Evolutionary conservation across 2,888 invertebrate genomes (phyloP), one percentile per base, ranked within the genome.

Genomic region (Ophraella communa): DNA sequence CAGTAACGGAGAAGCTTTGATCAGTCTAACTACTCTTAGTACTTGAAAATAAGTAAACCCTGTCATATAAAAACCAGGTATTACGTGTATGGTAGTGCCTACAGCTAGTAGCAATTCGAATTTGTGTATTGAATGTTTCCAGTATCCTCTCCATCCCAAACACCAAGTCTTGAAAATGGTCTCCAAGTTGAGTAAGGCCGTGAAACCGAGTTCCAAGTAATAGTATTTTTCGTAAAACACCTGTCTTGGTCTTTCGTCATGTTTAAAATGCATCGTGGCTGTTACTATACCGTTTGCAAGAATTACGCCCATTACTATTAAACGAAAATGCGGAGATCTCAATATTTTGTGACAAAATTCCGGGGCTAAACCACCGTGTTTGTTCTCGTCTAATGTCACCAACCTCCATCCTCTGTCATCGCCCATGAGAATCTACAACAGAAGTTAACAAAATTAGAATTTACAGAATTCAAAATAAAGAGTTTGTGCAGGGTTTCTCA

Each of bases 81-180:
- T 90, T 62, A 98, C 90, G 79, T 99, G 98, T 60, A 98, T 84
- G 0, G 95, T 93, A 10, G 98, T 98, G 20, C 98, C 98, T 66
- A 97, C 88, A 1, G 95, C 94, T 61, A 99, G 83, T 0, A 98
- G 84, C 35, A 99, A 83, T 82, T 99, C 99, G 83, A 99, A 98
- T 83, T 98, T 98, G 82, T 98, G 98, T 71, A 97, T 93, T 0
- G 97, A 95, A 80, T 98, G 94, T 77, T 94, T 93, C 83, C 94
- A 94, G 79, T 99, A 99, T 3, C 96, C 95, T 62, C 92, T 88
- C 86, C 97, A 93, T 2, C 98, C 98, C 54, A 98, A 86, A 78
- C 98, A 98, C 91, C 96, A 96, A 72, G 99, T 93, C 84, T 99
- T 99, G 79, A 99, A 95, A 33, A 97, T 79, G 0, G 95, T 95